Evolutionary conservation across 2,888 invertebrate genomes (phyloP).

Genomic region (Blomia tropicalis): DNA sequence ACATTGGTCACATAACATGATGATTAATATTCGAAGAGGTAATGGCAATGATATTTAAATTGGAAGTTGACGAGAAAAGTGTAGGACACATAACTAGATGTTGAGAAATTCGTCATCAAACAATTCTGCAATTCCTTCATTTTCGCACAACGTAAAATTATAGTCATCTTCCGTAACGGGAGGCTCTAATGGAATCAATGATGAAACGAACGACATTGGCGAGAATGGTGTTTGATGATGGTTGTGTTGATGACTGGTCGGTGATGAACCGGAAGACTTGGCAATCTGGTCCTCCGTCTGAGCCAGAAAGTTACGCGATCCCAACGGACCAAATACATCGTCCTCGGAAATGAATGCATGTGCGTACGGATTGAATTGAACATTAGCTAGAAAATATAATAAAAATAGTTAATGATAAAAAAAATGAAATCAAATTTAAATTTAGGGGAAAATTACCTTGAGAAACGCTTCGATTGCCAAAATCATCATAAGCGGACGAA

Average conservation of each 20-base stretch:
- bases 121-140: constrained; percentile 36
- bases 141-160: constrained; percentile 35
- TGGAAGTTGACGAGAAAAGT: no score
- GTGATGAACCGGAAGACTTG: constrained; percentile 21
- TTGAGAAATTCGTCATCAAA: constrained; percentile 33
- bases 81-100: no score
- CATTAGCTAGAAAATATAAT: no score
- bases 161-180: constrained; percentile 36
- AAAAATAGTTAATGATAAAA: background rate
- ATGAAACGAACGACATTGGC: constrained; percentile 48
- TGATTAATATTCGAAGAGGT: no score
- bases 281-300: constrained; percentile 53
- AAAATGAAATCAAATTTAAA: background rate
- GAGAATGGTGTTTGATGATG: constrained; percentile 26
- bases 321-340: constrained; percentile 58
- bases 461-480: background rate
- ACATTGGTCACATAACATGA: no score
- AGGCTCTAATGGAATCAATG: constrained; percentile 47
- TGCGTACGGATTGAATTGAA: constrained; percentile 4
- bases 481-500: constrained; percentile 3
- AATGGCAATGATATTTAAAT: no score
- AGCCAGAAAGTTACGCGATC: constrained; percentile 40
- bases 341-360: constrained; percentile 56
- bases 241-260: background rate
- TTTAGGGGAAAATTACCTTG: background rate